A percentile compares a stretch with the other conserved stretches of the same genome.
These are phyloP conservation scores for Eulemur macaco DNA, from an alignment of 2,113 vertebrate genomes.

Conservation along the genomic window DNA sequence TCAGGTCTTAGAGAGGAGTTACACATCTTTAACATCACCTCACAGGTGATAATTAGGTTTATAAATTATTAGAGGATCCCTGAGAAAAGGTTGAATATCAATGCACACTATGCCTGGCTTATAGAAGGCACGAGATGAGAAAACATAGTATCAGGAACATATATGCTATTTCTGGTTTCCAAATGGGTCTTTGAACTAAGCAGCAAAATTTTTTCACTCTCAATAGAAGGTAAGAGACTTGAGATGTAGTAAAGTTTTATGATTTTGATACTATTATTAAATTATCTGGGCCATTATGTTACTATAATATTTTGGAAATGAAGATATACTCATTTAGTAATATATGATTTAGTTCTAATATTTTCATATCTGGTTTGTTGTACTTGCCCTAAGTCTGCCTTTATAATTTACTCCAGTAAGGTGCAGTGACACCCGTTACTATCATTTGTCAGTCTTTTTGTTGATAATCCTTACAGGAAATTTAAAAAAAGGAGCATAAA, in stretches of 20 bases:
- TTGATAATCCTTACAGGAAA: not conserved
- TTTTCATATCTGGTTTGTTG: not conserved
- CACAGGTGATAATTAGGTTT: not conserved
- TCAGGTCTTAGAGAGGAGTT: not conserved
- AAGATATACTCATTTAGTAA: not conserved
- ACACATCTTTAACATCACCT: not conserved
- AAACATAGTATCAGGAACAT: not conserved
- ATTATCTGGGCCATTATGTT: not conserved
- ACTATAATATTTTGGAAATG: not conserved
- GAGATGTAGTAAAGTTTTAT: not conserved
- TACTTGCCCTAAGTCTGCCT: not conserved
- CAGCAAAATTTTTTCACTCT: not conserved
- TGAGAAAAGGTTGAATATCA: not conserved
- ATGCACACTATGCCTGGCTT: not conserved
- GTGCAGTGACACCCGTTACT: not conserved
- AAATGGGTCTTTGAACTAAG: not conserved
- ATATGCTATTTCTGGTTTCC: not conserved
- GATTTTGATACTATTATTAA: slow-evolving; percentile 17
- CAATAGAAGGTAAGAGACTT: not conserved
- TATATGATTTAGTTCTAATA: not conserved
- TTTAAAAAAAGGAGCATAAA: not conserved
- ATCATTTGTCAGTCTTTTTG: not conserved
- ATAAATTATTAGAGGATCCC: not conserved
- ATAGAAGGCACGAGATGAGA: not conserved
- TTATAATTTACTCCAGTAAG: not conserved